Conservation (phyloP, 2,888 invertebrate species). For the Caradrina clavipalpis region DNA sequence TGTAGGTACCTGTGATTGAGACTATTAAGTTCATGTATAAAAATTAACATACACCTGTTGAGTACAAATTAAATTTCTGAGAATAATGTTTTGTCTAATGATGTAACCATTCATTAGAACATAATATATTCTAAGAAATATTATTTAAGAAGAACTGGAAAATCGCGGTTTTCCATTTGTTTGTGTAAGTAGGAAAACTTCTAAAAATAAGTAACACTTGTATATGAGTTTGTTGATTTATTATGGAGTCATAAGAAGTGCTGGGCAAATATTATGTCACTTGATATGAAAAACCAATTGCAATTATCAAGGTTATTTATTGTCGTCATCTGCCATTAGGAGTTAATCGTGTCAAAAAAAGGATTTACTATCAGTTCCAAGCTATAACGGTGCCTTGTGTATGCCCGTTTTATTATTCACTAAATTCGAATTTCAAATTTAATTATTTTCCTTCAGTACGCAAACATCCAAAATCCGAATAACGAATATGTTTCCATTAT, state of each 20-base stretch:
- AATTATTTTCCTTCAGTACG: not conserved
- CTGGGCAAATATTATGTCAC: constrained; percentile 25
- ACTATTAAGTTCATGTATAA: constrained; percentile 8
- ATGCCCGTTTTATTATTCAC: not conserved
- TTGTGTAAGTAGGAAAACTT: constrained; percentile 19
- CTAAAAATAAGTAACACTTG: constrained; percentile 12
- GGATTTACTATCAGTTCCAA: not conserved
- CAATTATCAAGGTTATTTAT: constrained; percentile 15
- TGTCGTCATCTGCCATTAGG: not conserved
- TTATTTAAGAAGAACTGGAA: constrained; percentile 7
- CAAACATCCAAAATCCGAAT: not conserved
- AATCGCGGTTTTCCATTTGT: not conserved
- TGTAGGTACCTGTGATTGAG: constrained; percentile 9
- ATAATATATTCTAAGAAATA: constrained; percentile 31
- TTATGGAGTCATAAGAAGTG: constrained; percentile 7
- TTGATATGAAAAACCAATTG: constrained; percentile 9
- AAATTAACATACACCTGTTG: constrained; percentile 45
- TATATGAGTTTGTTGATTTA: constrained; percentile 4
- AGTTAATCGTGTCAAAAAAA: not conserved
- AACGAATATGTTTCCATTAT: not conserved
- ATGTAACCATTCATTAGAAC: constrained; percentile 41
- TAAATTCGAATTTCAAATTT: not conserved
- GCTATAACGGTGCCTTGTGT: not conserved
- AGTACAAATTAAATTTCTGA: constrained; percentile 37
- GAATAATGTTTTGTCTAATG: constrained; percentile 33